These are phyloP conservation scores for Chelonus formosanus DNA, from an alignment of 2,888 invertebrate genomes.

Conservation along the genomic window DNA sequence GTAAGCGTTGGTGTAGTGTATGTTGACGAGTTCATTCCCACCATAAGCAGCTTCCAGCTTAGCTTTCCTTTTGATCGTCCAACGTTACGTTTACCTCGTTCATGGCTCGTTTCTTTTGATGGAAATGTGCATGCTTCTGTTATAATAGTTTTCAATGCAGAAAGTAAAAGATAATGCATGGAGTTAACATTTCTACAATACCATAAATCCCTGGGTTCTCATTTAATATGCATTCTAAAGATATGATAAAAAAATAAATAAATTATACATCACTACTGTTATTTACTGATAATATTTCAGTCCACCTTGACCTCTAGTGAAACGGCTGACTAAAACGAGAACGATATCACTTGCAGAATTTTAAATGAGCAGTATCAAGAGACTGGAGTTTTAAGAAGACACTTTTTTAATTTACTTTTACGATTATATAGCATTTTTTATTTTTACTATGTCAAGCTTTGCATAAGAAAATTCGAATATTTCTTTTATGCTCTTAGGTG, in stretches of 20 bases:
- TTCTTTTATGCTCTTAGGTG: too few species aligned
- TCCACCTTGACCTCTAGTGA: slow-evolving; percentile 7
- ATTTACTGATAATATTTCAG: not conserved
- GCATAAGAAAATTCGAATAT: too few species aligned
- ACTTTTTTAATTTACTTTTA: not conserved
- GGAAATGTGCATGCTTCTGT: slow-evolving; percentile 6
- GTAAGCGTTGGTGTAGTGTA: slow-evolving; percentile 28
- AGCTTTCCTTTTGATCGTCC: slow-evolving; percentile 48
- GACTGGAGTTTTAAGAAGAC: not conserved
- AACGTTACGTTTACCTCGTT: slow-evolving; percentile 41
- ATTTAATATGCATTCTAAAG: too few species aligned
- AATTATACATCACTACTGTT: too few species aligned
- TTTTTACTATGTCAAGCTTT: too few species aligned
- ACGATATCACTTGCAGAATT: slow-evolving; percentile 24
- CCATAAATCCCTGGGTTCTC: too few species aligned
- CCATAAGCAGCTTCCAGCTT: slow-evolving; percentile 30
- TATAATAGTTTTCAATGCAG: too few species aligned
- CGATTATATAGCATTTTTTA: not conserved
- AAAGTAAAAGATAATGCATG: too few species aligned
- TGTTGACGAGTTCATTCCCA: slow-evolving; percentile 9
- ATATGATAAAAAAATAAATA: too few species aligned
- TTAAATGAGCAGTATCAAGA: slow-evolving; percentile 18
- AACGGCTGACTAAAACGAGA: slow-evolving; percentile 13
- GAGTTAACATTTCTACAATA: too few species aligned
- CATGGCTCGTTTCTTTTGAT: slow-evolving; percentile 31